These are phyloP conservation scores for Trimorus sp. DNA, from an alignment of 2,888 invertebrate genomes.

Conservation along the genomic window DNA sequence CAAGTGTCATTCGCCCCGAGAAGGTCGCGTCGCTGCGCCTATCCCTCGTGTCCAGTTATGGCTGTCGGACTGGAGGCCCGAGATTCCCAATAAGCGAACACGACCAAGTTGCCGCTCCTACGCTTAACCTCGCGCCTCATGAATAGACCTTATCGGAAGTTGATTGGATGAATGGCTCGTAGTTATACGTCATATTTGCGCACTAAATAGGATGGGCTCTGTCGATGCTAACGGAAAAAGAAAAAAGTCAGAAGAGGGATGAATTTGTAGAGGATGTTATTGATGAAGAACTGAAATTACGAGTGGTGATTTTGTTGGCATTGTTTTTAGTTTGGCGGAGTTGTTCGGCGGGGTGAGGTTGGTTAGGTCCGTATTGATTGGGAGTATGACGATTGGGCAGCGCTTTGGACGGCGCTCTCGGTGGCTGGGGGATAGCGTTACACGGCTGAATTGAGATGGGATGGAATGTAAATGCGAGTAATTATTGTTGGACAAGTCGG, in stretches of 20 bases:
- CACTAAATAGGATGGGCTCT: slow-evolving; percentile 22
- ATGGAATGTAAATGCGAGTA: too few relatives aligned
- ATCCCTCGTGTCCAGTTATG: slow-evolving; percentile 60
- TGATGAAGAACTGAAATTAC: too few relatives aligned
- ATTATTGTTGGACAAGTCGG: too few relatives aligned
- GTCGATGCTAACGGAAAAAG: background rate
- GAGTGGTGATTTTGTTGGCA: too few relatives aligned
- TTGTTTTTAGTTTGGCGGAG: too few relatives aligned
- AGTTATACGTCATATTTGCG: slow-evolving; percentile 28
- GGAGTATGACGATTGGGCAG: too few relatives aligned
- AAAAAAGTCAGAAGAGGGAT: too few relatives aligned
- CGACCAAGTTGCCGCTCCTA: slow-evolving; percentile 45
- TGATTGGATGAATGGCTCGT: slow-evolving; percentile 51
- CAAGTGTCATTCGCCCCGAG: slow-evolving; percentile 74
- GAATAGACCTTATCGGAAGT: slow-evolving; percentile 58
- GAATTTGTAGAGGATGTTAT: too few relatives aligned
- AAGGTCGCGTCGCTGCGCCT: slow-evolving; percentile 33
- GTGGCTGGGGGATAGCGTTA: too few relatives aligned
- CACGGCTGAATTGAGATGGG: too few relatives aligned
- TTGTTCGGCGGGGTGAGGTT: too few relatives aligned
- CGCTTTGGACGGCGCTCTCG: too few relatives aligned
- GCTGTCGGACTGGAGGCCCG: slow-evolving; percentile 28
- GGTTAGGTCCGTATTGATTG: background rate
- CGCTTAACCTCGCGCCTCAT: slow-evolving; percentile 57
- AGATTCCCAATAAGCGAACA: slow-evolving; percentile 57